phyloP scores from a whole-genome alignment of 2,888 invertebrate genomes.

The Crioceris asparagi region DNA sequence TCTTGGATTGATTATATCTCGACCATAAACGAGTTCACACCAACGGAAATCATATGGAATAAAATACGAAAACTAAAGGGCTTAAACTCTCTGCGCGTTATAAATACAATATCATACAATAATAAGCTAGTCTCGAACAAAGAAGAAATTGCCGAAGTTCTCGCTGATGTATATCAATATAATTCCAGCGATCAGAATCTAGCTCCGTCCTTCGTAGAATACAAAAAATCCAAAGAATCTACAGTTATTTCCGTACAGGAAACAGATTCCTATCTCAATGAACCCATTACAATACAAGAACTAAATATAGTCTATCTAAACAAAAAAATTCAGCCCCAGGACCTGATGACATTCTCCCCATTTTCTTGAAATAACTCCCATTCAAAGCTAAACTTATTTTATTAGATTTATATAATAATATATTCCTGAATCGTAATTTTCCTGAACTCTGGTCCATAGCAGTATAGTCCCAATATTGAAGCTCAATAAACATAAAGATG shows the following conservation, averaged over 20 bases:
- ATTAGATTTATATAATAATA: slow-evolving; percentile 4
- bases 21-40: background rate
- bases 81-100: background rate
- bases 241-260: background rate
- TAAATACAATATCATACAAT: background rate
- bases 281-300: background rate
- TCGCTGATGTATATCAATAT: background rate
- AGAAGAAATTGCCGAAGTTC: background rate
- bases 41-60: background rate
- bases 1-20: slow-evolving; percentile 1
- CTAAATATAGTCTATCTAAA: background rate
- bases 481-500: slow-evolving; percentile 1
- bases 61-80: slow-evolving; percentile 1
- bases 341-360: slow-evolving; percentile 6
- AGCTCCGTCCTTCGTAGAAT: background rate
- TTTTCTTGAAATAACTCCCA: slow-evolving; percentile 5
- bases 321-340: slow-evolving; percentile 3
- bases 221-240: background rate
- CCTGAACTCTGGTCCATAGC: slow-evolving; percentile 1
- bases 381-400: background rate
- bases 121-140: background rate
- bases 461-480: slow-evolving; percentile 4
- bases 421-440: background rate
- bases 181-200: background rate
- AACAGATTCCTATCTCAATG: background rate